phyloP scores from a whole-genome alignment of 2,888 invertebrate genomes.

The Drosophila gaucha region DNA sequence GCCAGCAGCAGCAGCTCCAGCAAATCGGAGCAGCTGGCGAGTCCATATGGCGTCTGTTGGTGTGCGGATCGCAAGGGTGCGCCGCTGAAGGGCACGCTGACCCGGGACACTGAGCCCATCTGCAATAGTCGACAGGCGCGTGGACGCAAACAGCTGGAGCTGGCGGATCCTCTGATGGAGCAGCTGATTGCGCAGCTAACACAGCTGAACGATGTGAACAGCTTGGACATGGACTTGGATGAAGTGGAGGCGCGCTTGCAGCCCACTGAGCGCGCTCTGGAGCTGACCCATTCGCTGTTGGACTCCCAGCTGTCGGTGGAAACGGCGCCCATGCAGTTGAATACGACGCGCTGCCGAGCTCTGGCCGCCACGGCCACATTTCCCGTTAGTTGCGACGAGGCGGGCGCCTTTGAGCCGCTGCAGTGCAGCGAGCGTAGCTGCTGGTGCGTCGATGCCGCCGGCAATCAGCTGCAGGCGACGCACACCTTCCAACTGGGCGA shows the following conservation, averaged over 20 bases:
- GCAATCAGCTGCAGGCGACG: conserved; percentile 88
- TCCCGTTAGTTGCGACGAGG: conserved; percentile 87
- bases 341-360: conserved; percentile 85
- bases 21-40: conserved; percentile 20
- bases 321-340: conserved; percentile 73
- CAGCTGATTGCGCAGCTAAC: conserved; percentile 89
- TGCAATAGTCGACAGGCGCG: conserved; percentile 93
- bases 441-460: conserved; percentile 95
- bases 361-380: conserved; percentile 83
- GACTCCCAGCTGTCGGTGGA: conserved; percentile 83
- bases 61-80: conserved; percentile 93
- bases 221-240: conserved; percentile 55
- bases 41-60: conserved; percentile 91
- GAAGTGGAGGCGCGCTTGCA: conserved; percentile 50
- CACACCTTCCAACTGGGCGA: conserved; percentile 87
- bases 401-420: conserved; percentile 90
- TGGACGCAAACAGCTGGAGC: conserved; percentile 84
- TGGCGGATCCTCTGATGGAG: conserved; percentile 87
- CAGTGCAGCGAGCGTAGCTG: conserved; percentile 89
- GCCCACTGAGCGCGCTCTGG: conserved; percentile 72
- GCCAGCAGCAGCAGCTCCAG: conserved; percentile 22
- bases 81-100: conserved; percentile 91
- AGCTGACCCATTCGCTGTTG: conserved; percentile 79
- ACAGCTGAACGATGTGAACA: conserved; percentile 85
- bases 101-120: conserved; percentile 90